These are phyloP conservation scores for Aplysia californica DNA, from an alignment of 1,140 invertebrate species.

Conservation along the genomic window DNA sequence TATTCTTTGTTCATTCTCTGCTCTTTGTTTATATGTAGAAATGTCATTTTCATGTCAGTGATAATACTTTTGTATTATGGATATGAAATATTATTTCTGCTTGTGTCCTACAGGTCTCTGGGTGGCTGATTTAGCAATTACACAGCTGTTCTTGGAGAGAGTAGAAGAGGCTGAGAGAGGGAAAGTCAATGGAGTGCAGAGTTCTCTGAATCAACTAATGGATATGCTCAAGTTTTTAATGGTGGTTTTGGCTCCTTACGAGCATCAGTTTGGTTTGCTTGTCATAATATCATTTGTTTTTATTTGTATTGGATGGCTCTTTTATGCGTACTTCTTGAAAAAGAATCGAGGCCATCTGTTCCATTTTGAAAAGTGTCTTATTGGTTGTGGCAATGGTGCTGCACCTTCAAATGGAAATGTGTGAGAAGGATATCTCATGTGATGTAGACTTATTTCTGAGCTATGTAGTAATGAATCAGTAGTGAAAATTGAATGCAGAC, in stretches of 20 bases:
- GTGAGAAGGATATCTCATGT: no score
- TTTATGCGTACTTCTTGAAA: conserved; percentile 37
- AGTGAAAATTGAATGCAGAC: no score
- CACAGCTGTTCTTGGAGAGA: conserved; percentile 73
- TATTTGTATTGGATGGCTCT: conserved; percentile 60
- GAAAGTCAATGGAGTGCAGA: conserved; percentile 73
- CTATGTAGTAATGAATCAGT: no score
- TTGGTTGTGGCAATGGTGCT: conserved; percentile 5
- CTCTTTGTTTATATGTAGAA: no score
- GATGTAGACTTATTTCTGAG: no score
- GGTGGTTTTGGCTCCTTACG: conserved; percentile 67
- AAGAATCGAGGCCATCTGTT: conserved; percentile 40
- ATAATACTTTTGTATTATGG: no score
- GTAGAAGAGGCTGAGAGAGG: conserved; percentile 71
- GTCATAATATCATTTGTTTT: conserved; percentile 69
- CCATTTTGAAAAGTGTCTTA: conserved; percentile 35
- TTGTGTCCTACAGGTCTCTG: conserved; percentile 67
- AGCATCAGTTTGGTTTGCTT: conserved; percentile 67
- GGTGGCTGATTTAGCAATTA: conserved; percentile 73
- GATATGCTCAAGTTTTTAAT: conserved; percentile 72
- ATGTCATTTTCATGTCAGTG: no score
- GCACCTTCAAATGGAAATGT: no score
- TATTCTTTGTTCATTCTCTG: no score
- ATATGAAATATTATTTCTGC: background rate
- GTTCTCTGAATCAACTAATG: conserved; percentile 70